Evolutionary conservation across 1,140 invertebrate genomes (phyloP).

Genomic region (Metopolophium dirhodum): DNA sequence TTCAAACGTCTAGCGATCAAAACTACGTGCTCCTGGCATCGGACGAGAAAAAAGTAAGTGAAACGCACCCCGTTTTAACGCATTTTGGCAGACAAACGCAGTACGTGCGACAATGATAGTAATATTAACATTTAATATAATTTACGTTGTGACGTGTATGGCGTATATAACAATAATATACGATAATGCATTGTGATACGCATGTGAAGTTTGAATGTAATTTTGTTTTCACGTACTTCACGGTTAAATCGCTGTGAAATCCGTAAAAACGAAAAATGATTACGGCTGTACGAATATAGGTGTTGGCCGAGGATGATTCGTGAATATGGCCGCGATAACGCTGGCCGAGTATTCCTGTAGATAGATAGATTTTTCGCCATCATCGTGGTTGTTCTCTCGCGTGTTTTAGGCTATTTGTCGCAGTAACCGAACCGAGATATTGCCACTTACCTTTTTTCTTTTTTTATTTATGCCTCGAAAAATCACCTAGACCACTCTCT

Average conservation of each 20-base stretch:
- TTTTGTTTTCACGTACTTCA: background rate
- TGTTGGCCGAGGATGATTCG: background rate
- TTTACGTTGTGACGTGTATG: background rate
- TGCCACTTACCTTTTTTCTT: constrained; percentile 23
- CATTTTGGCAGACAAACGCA: background rate
- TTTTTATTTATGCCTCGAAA: constrained; percentile 18
- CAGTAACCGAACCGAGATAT: constrained; percentile 23
- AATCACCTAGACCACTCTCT: background rate
- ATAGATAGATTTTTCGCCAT: background rate
- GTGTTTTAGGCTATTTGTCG: background rate
- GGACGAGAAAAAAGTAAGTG: constrained; percentile 67
- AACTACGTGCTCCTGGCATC: constrained; percentile 77
- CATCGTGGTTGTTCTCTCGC: background rate
- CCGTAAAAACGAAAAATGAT: background rate
- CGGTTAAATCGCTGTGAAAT: background rate
- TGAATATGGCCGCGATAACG: background rate
- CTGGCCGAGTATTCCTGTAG: background rate
- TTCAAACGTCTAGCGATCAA: constrained; percentile 76
- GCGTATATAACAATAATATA: background rate
- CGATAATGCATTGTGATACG: no score
- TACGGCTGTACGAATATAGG: background rate
- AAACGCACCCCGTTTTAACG: background rate
- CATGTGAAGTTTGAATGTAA: background rate
- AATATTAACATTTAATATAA: background rate
- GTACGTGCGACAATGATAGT: background rate